Base-by-base conservation (phyloP, 2,113 vertebrate genomes). In the Spermophilus dauricus region DNA sequence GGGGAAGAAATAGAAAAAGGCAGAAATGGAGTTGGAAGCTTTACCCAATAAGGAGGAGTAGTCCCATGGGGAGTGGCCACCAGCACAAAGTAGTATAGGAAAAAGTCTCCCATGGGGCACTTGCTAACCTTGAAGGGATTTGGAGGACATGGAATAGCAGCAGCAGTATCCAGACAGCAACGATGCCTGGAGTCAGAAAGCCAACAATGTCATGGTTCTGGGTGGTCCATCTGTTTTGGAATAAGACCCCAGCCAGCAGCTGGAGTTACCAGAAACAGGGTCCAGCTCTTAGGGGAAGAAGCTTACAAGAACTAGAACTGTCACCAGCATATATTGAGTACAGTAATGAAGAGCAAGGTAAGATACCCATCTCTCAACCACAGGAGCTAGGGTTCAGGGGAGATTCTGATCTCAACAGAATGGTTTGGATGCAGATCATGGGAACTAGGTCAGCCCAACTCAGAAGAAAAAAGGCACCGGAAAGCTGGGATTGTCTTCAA, bases 181-280 rank as follows among this genome's bases (percentile, higher is more conserved):
- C 24, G 95, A 95, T 82, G 94, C 72, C 87, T 96, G 58, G 73
- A 97, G 48, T 96, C 92, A 96, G 95, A 96, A 97, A 96, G 92
- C 89, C 0, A 7, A 94, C 85, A 88, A 90, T 98, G 96, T 95
- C 97, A 96, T 97, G 96, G 97, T 95, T 96, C 95, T 94, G 97
- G 97, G 97, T 98, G 97, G 98, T 97, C 98, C 95, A 95, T 97
- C 96, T 97, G 98, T 96, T 97, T 98, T 97, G 95, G 96, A 97
- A 97, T 94, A 96, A 98, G 97, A 97, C 98, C 92, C 95, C 77
- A 86, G 95, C 61, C 48, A 91, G 92, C 97, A 97, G 97, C 97
- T 98, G 95, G 94, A 89, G 39, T 94, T 91, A 90, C 70, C 87
- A 97, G 91, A 96, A 94, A 89, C 58, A 97, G 58, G 72, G 85